Conservation (phyloP, 1,140 invertebrate species). For the Drosophila pruinosa region DNA sequence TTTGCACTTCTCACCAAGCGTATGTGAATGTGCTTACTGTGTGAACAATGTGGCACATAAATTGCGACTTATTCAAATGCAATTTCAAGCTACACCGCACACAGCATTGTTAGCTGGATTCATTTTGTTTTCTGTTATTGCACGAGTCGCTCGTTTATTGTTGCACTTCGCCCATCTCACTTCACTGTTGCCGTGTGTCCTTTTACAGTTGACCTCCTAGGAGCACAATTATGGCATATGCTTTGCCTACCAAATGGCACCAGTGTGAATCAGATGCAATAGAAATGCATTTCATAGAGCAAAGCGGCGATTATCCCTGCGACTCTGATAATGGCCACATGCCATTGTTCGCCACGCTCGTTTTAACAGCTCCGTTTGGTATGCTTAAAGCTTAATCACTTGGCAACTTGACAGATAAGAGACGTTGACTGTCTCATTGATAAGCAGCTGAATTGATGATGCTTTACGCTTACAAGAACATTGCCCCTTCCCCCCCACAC, state of each 20-base stretch:
- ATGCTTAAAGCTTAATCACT: conserved; percentile 46
- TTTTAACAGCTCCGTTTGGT: conserved; percentile 10
- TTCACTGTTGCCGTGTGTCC: conserved; percentile 18
- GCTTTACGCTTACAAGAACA: neutral
- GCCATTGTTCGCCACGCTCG: neutral
- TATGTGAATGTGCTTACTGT: conserved; percentile 5
- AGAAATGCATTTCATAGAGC: conserved; percentile 32
- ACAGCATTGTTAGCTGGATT: conserved; percentile 3
- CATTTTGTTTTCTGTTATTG: neutral
- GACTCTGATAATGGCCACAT: neutral
- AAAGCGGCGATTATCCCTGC: conserved; percentile 10
- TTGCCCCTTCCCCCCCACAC: neutral
- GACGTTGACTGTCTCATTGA: conserved; percentile 34
- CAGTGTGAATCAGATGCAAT: conserved; percentile 23
- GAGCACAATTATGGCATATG: conserved; percentile 53
- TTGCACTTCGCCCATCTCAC: neutral
- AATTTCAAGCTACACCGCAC: conserved; percentile 54
- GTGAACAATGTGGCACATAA: conserved; percentile 38
- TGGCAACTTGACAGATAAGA: conserved; percentile 53
- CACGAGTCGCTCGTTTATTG: neutral
- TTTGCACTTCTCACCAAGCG: conserved; percentile 17
- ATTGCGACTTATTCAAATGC: conserved; percentile 54
- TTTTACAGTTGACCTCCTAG: conserved; percentile 53
- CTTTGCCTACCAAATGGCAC: neutral
- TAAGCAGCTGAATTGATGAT: conserved; percentile 63